Percentiles rank a stretch among this genome's conserved stretches.
Conservation (phyloP, 1,140 invertebrate genomes). For the Reticulitermes speratus region DNA sequence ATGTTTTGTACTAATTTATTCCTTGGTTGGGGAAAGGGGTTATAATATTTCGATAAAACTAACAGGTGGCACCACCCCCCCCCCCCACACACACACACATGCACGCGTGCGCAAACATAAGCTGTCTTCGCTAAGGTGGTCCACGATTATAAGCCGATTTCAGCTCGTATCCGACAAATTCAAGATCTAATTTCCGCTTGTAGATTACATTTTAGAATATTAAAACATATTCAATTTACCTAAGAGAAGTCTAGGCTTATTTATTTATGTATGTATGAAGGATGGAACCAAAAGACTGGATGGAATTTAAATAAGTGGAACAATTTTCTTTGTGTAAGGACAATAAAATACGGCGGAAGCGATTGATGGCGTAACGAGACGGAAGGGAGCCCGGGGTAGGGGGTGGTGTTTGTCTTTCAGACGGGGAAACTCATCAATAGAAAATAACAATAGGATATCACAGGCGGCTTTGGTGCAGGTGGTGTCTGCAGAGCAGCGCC, state of each 20-base stretch:
- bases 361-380: constrained; percentile 3
- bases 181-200: background rate
- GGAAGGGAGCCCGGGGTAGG: too few relatives aligned
- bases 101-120: background rate
- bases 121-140: background rate
- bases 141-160: background rate
- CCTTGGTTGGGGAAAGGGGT: background rate
- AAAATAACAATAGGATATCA: background rate
- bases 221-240: constrained; percentile 13
- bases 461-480: background rate
- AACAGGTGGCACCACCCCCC: too few relatives aligned
- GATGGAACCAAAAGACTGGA: background rate
- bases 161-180: background rate
- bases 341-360: background rate
- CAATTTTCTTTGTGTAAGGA: background rate
- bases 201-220: constrained; percentile 7
- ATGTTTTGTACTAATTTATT: too few relatives aligned
- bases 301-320: constrained; percentile 1
- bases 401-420: background rate
- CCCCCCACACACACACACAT: background rate
- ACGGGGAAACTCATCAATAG: background rate
- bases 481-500: background rate
- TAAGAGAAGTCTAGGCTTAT: background rate
- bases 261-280: constrained; percentile 8
- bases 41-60: background rate